Evolutionary conservation across 1,140 invertebrate species (phyloP), one percentile per base, ranked within the genome.

Genomic region (Vanessa tameamea): DNA sequence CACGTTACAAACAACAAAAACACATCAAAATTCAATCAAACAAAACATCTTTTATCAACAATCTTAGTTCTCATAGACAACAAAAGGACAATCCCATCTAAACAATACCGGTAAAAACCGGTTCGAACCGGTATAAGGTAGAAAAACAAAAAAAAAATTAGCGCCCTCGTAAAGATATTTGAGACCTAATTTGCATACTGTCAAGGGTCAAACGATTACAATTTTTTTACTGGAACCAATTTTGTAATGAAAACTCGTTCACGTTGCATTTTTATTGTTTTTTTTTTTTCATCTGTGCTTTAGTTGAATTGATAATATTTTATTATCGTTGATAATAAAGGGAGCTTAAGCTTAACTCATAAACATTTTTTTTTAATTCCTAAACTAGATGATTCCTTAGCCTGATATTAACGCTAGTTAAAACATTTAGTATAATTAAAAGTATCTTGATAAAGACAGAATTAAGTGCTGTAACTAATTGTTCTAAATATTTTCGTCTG

Each of bases 1-100:
- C 72, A 73, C 72, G 65, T 63, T 70, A 26, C 43, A 14, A 26
- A 26, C 55, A 55, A 23, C 57, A 73, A 73, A 73, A 68, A 70
- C 63, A 70, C 53, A 51, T 76, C 63, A 76, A 66, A 73, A 78
- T 73, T 73, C 71, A 73, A 31, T 51, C 65, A 31, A 63, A 68
- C 61, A 72, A 53, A 74, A 75, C 57, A 64, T 67, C 67, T 69
- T 75, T 77, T 82, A 82, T 82, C 81, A 78, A 31, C 43, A 69
- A 76, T 70, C 64, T 65, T 51, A 23, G 65, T 73, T 73, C 64
- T 73, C 72, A 73, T 67, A 64, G 47, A 68, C 66, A 73, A 72
- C 47, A 37, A 57, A 55, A 47, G 13, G 51, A 63, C 57, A 64
- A 65, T 57, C 51, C 51, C n/a, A 53, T 53, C 37, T 53, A 68